These are phyloP conservation scores for Gobio gobio DNA, from an alignment of 2,113 vertebrate species.

Conservation along the genomic window DNA sequence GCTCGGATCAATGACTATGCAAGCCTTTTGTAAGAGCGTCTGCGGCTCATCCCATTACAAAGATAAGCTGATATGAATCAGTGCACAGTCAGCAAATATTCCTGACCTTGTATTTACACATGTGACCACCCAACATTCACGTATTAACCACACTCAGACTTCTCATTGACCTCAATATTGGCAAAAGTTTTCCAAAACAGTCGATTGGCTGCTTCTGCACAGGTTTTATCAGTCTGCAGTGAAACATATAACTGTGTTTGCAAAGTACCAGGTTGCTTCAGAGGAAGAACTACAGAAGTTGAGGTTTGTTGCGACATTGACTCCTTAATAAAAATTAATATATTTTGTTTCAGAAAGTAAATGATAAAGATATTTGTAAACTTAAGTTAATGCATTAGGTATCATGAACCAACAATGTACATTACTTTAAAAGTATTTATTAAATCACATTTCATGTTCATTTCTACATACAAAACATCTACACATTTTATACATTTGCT, in stretches of 20 bases:
- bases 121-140: constrained; percentile 2
- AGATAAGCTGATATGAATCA: constrained; percentile 37
- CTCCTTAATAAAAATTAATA: neutral
- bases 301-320: neutral
- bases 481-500: neutral
- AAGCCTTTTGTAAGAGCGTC: constrained; percentile 7
- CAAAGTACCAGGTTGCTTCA: neutral
- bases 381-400: too few relatives aligned
- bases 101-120: constrained; percentile 12
- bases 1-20: constrained; percentile 42
- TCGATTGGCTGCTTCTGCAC: neutral
- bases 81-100: neutral
- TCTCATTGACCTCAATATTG: neutral
- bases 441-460: neutral
- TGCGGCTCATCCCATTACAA: neutral
- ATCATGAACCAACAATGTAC: too few relatives aligned
- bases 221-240: neutral
- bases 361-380: too few relatives aligned
- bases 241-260: neutral
- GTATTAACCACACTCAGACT: constrained; percentile 3
- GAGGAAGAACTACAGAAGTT: neutral
- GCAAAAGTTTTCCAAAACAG: neutral
- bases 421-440: neutral
- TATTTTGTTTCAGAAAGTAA: neutral
- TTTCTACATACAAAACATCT: neutral